Evolutionary conservation across 2,888 invertebrate genomes (phyloP).

Genomic region (Parapristionchus giblindavisi): DNA sequence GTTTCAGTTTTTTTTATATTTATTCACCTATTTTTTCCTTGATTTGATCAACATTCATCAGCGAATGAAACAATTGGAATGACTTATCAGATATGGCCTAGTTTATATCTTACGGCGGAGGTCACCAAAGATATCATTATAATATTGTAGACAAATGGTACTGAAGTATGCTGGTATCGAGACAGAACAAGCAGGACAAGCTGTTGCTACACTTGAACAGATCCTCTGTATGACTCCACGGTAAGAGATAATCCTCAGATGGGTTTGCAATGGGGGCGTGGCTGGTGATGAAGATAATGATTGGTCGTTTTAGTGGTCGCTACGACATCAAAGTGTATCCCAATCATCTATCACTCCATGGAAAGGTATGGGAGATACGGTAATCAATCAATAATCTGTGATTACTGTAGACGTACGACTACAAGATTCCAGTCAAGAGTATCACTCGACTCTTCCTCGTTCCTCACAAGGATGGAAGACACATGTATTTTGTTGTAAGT

Average conservation of each 20-base stretch:
- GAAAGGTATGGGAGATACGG: slow-evolving; percentile 76
- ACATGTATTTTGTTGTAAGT: slow-evolving; percentile 94
- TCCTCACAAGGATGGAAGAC: slow-evolving; percentile 95
- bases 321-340: slow-evolving; percentile 95
- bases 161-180: slow-evolving; percentile 97
- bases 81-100: no score
- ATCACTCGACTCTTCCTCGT: slow-evolving; percentile 91
- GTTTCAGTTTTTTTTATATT: not conserved
- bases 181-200: slow-evolving; percentile 87
- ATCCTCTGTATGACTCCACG: slow-evolving; percentile 97
- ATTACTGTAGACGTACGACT: slow-evolving; percentile 85
- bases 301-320: slow-evolving; percentile 86
- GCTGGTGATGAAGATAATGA: no score
- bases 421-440: slow-evolving; percentile 97
- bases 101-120: no score
- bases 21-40: not conserved
- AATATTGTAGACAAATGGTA: slow-evolving; percentile 73
- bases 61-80: not conserved
- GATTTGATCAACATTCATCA: no score
- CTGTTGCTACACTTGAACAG: slow-evolving; percentile 94
- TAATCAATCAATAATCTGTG: not conserved
- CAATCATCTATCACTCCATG: slow-evolving; percentile 88
- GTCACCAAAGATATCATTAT: not conserved
- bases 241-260: slow-evolving; percentile 71
- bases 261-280: slow-evolving; percentile 47